Percentiles rank a stretch among this genome's conserved stretches.
Evolutionary conservation across 1,140 invertebrate genomes (phyloP).

Genomic region (Nebria ingens): DNA sequence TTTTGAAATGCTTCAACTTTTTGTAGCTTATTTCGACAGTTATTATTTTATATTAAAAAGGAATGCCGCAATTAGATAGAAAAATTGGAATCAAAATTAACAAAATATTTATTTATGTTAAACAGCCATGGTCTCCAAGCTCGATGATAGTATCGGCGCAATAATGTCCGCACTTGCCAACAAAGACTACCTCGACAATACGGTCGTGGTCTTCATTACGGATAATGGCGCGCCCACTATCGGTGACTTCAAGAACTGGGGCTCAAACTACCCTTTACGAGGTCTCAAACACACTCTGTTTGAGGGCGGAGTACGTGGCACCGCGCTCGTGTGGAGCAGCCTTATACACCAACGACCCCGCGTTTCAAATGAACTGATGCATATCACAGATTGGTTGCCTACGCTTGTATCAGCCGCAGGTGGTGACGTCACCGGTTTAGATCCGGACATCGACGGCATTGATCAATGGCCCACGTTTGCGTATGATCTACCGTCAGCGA

Average conservation of each 20-base stretch:
- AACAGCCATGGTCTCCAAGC: slow-evolving; percentile 56
- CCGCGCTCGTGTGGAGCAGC: slow-evolving; percentile 46
- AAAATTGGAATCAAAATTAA: no score
- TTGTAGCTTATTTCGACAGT: no score
- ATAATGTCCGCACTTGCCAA: slow-evolving; percentile 48
- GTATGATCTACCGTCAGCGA: slow-evolving; percentile 34
- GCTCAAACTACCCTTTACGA: slow-evolving; percentile 55
- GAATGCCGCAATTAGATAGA: no score
- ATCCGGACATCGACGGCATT: slow-evolving; percentile 36
- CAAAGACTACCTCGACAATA: slow-evolving; percentile 50
- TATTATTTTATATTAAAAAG: no score
- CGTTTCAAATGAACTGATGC: slow-evolving; percentile 49
- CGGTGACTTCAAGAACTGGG: slow-evolving; percentile 42
- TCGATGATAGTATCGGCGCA: slow-evolving; percentile 59
- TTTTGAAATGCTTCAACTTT: no score
- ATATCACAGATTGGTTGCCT: slow-evolving; percentile 66
- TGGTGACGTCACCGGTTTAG: slow-evolving; percentile 31
- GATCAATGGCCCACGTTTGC: slow-evolving; percentile 40
- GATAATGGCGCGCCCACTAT: slow-evolving; percentile 51
- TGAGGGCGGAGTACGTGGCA: slow-evolving; percentile 57
- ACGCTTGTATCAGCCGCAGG: slow-evolving; percentile 42
- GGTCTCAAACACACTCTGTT: slow-evolving; percentile 42
- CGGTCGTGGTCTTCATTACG: slow-evolving; percentile 59
- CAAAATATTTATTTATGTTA: no score
- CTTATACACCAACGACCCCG: slow-evolving; percentile 37